Conservation (phyloP, 2,113 vertebrate species). For the Nannobrachium achirus region DNA sequence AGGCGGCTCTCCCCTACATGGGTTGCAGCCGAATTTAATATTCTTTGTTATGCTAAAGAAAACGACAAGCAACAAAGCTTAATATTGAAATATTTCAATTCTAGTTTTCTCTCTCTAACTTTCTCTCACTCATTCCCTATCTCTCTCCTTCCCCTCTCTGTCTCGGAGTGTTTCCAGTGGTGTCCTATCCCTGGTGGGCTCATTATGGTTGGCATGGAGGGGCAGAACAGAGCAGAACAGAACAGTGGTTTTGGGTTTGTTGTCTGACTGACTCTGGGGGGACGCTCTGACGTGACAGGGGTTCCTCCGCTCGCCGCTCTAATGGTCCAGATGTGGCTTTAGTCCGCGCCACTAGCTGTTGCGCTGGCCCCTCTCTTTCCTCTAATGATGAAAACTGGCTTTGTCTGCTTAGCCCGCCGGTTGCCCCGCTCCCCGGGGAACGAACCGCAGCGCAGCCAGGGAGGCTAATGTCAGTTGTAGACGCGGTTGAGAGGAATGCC, state of each 20-base stretch:
- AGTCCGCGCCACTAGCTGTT: slow-evolving; percentile 42
- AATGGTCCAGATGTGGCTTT: slow-evolving; percentile 57
- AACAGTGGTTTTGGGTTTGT: slow-evolving; percentile 54
- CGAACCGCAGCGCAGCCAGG: slow-evolving; percentile 40
- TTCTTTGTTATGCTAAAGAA: too few species aligned
- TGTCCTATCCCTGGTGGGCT: slow-evolving; percentile 68
- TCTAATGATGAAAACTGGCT: slow-evolving; percentile 70
- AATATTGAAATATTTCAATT: too few species aligned
- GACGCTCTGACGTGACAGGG: slow-evolving; percentile 69
- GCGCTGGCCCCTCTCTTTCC: slow-evolving; percentile 47
- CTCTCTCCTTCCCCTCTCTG: slow-evolving; percentile 28
- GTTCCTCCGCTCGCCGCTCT: slow-evolving; percentile 51
- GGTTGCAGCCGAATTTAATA: too few species aligned
- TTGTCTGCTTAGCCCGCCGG: slow-evolving; percentile 43
- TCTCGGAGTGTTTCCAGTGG: slow-evolving; percentile 18
- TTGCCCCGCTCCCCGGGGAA: slow-evolving; percentile 19
- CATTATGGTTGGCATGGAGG: slow-evolving; percentile 65
- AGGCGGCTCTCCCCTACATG: too few species aligned
- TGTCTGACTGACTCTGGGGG: slow-evolving; percentile 30
- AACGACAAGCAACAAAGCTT: too few species aligned
- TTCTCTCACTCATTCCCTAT: not conserved
- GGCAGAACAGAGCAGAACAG: not conserved
- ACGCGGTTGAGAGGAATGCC: slow-evolving; percentile 19
- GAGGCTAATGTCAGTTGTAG: slow-evolving; percentile 39
- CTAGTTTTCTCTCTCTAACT: not conserved